phyloP scores from a whole-genome alignment of 2,113 vertebrate species.

The Muscicapa adusta region DNA sequence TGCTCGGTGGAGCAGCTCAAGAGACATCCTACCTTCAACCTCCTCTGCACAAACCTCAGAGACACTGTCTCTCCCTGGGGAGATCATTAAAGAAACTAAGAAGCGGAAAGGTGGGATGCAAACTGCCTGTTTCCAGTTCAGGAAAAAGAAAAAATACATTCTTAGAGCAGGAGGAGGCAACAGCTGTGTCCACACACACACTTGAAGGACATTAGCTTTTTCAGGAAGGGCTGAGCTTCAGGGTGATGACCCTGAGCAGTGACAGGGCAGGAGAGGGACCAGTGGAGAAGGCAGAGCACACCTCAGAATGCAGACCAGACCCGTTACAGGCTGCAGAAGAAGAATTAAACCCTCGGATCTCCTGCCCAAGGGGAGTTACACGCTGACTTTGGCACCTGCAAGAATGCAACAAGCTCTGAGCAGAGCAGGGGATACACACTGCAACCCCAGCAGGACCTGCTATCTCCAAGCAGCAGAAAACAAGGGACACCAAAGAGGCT shows the following conservation, averaged over 20 bases:
- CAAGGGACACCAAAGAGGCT: not conserved
- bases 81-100: not conserved
- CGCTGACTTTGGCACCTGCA: accelerated
- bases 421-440: not conserved
- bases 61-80: not conserved
- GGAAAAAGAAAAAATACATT: not conserved
- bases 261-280: not conserved
- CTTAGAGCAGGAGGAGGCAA: not conserved
- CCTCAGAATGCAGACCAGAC: not conserved
- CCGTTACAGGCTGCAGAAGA: accelerated
- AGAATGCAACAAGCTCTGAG: not conserved
- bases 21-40: not conserved
- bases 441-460: not conserved
- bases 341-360: not conserved
- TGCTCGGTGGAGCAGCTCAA: not conserved
- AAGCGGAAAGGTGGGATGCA: not conserved
- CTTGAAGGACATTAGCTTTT: not conserved
- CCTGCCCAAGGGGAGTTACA: not conserved
- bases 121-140: not conserved
- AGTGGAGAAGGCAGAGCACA: not conserved
- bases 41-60: not conserved
- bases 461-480: not conserved
- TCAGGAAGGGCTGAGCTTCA: not conserved
- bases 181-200: not conserved
- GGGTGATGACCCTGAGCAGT: not conserved